Conservation (phyloP, 2,797 vertebrate genomes). For the Pipistrellus pipistrellus region DNA sequence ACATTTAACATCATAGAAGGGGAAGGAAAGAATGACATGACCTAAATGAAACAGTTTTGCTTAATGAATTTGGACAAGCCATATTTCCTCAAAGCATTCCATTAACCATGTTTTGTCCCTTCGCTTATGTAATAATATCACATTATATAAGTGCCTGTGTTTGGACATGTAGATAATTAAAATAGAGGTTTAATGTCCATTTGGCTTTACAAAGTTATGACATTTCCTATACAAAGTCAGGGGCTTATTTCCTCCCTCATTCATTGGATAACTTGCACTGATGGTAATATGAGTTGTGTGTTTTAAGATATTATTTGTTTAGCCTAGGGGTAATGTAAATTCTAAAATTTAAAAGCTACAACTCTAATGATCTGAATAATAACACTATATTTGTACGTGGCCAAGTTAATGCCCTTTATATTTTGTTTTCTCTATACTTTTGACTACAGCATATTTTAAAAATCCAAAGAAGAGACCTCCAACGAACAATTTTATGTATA, state of each 20-base stretch:
- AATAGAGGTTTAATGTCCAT: constrained; percentile 76
- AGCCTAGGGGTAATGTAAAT: constrained; percentile 78
- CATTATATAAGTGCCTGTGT: constrained; percentile 73
- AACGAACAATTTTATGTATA: constrained; percentile 70
- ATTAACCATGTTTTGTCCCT: constrained; percentile 66
- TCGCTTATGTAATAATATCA: constrained; percentile 78
- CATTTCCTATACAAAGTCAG: constrained; percentile 78
- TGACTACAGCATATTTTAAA: constrained; percentile 59
- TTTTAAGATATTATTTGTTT: constrained; percentile 81
- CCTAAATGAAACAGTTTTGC: constrained; percentile 58
- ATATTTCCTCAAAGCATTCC: constrained; percentile 72
- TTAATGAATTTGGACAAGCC: constrained; percentile 77
- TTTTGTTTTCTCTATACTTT: constrained; percentile 65
- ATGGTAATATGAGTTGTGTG: constrained; percentile 74
- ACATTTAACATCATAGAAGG: constrained; percentile 41
- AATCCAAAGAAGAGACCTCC: constrained; percentile 56
- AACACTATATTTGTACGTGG: constrained; percentile 63
- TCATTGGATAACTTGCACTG: constrained; percentile 72
- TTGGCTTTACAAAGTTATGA: constrained; percentile 77
- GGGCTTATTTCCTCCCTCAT: constrained; percentile 72
- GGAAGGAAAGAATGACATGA: constrained; percentile 41
- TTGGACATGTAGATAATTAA: constrained; percentile 79
- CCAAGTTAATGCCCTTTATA: constrained; percentile 67
- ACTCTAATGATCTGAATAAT: constrained; percentile 76
- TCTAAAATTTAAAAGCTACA: constrained; percentile 79